These are phyloP conservation scores for Bubo bubo DNA, from an alignment of 2,113 vertebrate genomes.

Conservation along the genomic window DNA sequence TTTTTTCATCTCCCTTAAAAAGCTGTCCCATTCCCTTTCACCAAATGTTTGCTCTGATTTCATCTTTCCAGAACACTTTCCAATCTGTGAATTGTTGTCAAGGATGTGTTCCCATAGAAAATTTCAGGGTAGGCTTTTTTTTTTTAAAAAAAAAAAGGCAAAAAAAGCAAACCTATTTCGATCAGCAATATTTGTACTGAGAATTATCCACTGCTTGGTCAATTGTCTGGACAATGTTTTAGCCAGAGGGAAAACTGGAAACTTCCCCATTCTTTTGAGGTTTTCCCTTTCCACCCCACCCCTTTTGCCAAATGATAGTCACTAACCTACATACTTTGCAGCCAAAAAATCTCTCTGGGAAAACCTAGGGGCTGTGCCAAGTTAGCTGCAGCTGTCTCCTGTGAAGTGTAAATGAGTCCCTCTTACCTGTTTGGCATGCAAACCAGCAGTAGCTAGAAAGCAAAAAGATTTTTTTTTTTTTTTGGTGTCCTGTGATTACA, in stretches of 20 bases:
- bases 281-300: not conserved
- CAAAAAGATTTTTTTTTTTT: not conserved
- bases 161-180: not conserved
- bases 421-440: conserved; percentile 39
- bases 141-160: not conserved
- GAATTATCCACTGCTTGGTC: not conserved
- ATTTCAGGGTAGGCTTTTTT: not conserved
- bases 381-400: conserved; percentile 34
- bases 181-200: not conserved
- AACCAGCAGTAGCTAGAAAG: conserved; percentile 44
- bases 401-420: conserved; percentile 43
- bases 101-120: not conserved
- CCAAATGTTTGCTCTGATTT: not conserved
- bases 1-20: not conserved
- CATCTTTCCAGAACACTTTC: not conserved
- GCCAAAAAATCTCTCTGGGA: not conserved
- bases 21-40: not conserved
- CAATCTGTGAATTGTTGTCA: not conserved
- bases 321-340: not conserved
- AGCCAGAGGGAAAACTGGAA: not conserved
- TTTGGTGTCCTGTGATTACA: not conserved
- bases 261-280: not conserved
- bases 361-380: not conserved
- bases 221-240: not conserved
- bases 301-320: not conserved